A percentile compares a stretch with the other conserved stretches of the same genome.
phyloP scores from a whole-genome alignment of 2,797 vertebrate genomes.

The Darevskia nairensis region DNA sequence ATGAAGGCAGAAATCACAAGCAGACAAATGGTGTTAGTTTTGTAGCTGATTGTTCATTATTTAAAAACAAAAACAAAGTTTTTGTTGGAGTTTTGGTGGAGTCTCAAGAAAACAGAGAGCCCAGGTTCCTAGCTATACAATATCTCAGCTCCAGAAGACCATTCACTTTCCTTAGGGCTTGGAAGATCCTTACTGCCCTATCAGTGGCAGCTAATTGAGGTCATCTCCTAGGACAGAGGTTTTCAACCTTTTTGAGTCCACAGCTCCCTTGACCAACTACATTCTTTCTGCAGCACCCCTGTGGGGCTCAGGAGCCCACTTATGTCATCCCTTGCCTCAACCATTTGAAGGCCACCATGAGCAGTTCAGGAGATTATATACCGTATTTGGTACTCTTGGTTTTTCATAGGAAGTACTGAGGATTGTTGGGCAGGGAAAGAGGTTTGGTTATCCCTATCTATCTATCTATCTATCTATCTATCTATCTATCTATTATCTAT shows the following conservation, averaged over 20 bases:
- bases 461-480: too few species aligned
- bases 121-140: not conserved
- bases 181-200: not conserved
- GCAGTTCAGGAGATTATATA: not conserved
- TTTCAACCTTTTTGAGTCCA: too few species aligned
- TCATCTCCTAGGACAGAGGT: not conserved
- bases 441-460: too few species aligned
- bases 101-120: constrained; percentile 60
- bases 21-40: constrained; percentile 72
- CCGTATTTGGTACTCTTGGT: not conserved
- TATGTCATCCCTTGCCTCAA: not conserved
- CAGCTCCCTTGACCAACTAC: too few species aligned
- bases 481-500: too few species aligned
- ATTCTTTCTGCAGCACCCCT: too few species aligned
- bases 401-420: not conserved
- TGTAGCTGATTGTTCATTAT: constrained; percentile 63
- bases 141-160: not conserved
- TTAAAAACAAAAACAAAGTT: constrained; percentile 61
- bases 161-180: not conserved
- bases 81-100: not conserved
- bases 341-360: not conserved
- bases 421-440: not conserved
- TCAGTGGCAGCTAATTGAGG: not conserved
- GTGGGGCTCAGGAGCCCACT: too few species aligned
- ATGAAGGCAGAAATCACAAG: constrained; percentile 73